Evolutionary conservation across 2,888 invertebrate species (phyloP), one percentile per base, ranked within the genome.

Genomic region (Archaeoteleia sp.): DNA sequence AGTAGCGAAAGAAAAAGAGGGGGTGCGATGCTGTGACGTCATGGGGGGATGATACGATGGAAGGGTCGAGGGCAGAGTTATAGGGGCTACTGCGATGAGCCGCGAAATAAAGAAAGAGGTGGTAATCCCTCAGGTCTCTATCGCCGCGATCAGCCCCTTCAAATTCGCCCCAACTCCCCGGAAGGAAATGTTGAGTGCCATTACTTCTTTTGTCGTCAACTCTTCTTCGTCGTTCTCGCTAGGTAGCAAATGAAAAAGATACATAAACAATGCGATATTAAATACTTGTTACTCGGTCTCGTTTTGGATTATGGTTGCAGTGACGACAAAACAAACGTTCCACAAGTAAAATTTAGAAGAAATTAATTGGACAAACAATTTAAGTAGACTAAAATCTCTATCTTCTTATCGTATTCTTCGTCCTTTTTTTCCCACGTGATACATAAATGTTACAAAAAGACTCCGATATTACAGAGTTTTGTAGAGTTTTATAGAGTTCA

Each of bases 91-190:
- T 29, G 45, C 63, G 72, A 66, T 67, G 72, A 71, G 72, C 69
- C 57, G 25, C 23, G 40, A 53, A 51, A 53, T 51, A 65, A 51
- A 70, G 51, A 63, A 67, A 53, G 76, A 61, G 73, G 76, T 75
- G 77, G 78, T 79, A 79, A 82, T 80, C 78, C 75, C 81, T 74
- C 67, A 74, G 72, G 73, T 75, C 73, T 76, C 69, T 71, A 62
- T 73, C 72, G 60, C 63, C 74, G 65, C 68, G 69, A 62, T 73
- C 72, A 67, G 55, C 74, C 68, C 68, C 72, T 73, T 68, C 74
- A 74, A 71, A 70, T 73, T 20, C 20, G 20, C 55, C 69, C 72
- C 67, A 67, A 68, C 75, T 76, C 70, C 73, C 72, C 70, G 75
- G 77, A 79, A 80, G 81, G 74, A 76, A 72, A 80, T 74, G 72